Base-by-base conservation (phyloP, 2,888 invertebrate species). In the Epinotia brunnichana region DNA sequence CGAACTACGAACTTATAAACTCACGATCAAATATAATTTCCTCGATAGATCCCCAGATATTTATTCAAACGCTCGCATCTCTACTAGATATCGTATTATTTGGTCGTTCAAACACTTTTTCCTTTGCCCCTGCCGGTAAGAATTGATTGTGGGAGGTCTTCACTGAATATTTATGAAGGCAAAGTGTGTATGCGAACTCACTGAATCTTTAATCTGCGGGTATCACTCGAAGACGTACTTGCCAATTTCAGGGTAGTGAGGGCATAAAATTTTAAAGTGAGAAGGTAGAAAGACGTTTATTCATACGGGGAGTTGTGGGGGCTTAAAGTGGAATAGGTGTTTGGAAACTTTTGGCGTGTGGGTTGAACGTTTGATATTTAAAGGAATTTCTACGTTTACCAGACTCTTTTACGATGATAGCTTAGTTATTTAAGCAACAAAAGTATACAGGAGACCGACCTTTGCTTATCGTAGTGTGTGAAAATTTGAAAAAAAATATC, bases 171-270 rank as follows among this genome's bases (percentile, higher is more conserved):
- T 91, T 91, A 93, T 91, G 87, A 91, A 90, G 90, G 91, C 90
- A 90, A 92, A 92, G 92, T 92, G 92, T 92, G 89, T 91, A 90
- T 89, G 89, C 87, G 89, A 90, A 90, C 87, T 89, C 89, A 86
- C 87, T 92, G 92, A 93, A 93, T 93, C 90, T 93, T 93, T 92
- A 92, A 93, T 92, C 89, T 90, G 59, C 2, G 69, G 73, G 73
- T 73, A 73, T 73, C 73, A 68, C 62, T 57, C 51, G 62, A 73
- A 73, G 73, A 69, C 57, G 73, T 68, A 73, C 68, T 72, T 57
- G 68, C 62, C 73, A 69, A 73, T 73, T 73, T 73, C 21, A 69
- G 69, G 73, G 69, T 63, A 59, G 73, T 69, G 62, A 63, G 41
- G 68, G 69, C 51, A 56, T 68, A 62, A 17, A 73, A 73, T 69